Percentiles rank a stretch among this genome's conserved stretches.
These are phyloP conservation scores for Chrysolina oricalcia DNA, from an alignment of 2,888 invertebrate species.

Conservation along the genomic window DNA sequence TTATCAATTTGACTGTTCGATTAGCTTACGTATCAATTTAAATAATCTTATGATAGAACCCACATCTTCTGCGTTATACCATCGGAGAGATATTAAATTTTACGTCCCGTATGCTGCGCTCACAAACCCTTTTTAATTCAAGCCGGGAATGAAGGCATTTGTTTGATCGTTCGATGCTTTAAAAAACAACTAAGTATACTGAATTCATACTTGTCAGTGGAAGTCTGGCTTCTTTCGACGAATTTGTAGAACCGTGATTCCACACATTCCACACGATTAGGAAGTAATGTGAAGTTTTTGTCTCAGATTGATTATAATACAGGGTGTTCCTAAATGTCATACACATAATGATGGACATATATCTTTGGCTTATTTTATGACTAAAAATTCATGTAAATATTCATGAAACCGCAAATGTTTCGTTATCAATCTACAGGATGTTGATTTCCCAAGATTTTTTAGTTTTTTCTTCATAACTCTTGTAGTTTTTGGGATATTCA, in stretches of 20 bases:
- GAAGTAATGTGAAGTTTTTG: background rate
- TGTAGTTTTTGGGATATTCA: too few species aligned
- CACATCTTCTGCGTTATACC: constrained; percentile 13
- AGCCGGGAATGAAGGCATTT: background rate
- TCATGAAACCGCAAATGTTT: too few species aligned
- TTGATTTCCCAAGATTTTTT: too few species aligned
- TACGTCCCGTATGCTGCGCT: background rate
- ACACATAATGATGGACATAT: too few species aligned
- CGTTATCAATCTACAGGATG: too few species aligned
- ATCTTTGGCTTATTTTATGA: too few species aligned
- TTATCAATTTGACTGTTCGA: constrained; percentile 5
- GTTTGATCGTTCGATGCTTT: background rate
- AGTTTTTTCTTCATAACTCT: too few species aligned
- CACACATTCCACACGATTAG: too few species aligned
- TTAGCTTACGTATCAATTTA: constrained; percentile 1
- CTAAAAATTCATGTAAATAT: too few species aligned
- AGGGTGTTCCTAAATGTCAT: too few species aligned
- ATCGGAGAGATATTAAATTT: constrained; percentile 3
- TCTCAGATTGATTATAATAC: background rate
- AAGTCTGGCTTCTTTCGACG: background rate
- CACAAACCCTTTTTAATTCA: background rate
- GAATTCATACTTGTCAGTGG: background rate
- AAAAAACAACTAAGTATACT: background rate
- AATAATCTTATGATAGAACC: constrained; percentile 11
- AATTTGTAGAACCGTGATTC: background rate